Evolutionary conservation across 2,797 vertebrate species (phyloP), one percentile per base, ranked within the genome.

Genomic region (Neoniphon sammara): DNA sequence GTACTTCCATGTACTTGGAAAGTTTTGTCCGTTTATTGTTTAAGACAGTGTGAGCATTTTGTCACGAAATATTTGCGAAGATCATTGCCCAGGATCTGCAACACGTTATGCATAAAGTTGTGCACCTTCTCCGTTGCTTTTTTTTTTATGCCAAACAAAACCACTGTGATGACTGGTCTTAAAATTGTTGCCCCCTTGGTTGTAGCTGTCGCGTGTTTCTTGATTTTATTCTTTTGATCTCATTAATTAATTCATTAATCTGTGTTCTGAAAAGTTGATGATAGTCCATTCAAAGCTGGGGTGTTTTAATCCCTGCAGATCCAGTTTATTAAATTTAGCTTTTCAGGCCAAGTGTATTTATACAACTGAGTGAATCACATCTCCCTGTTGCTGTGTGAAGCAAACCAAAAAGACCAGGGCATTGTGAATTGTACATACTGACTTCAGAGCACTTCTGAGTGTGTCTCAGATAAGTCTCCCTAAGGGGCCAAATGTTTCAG

Each of bases 401-500:
- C 78, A 82, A 89, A 73, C 73, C 78, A 52, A 64, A 80, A 61
- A 78, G 86, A 90, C 84, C 83, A 70, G 58, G 39, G 44, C 74
- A 73, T 83, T 83, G 85, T 65, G 70, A 81, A 73, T 67, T 73
- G 73, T 64, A 60, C 75, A 82, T 59, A 47, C 70, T 75, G 52
- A 78, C 84, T 69, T 70, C 82, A 53, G 85, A 78, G 75, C 55
- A 69, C 54, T 78, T 60, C 70, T 79, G 86, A 70, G 80, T 81
- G 75, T 77, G 18, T 70, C 81, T 73, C 70, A 82, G 82, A 85
- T 79, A 75, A 85, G 71, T 80, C 81, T 66, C 58, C 77, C 80
- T 63, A 42, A 10, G 84, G 82, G 88, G 75, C 87, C 94, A 93
- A 94, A 93, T 86, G 91, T 83, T 90, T 86, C 85, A 90, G 80